Conservation (phyloP, 2,888 invertebrate genomes). For the Hypomecis punctinalis region DNA sequence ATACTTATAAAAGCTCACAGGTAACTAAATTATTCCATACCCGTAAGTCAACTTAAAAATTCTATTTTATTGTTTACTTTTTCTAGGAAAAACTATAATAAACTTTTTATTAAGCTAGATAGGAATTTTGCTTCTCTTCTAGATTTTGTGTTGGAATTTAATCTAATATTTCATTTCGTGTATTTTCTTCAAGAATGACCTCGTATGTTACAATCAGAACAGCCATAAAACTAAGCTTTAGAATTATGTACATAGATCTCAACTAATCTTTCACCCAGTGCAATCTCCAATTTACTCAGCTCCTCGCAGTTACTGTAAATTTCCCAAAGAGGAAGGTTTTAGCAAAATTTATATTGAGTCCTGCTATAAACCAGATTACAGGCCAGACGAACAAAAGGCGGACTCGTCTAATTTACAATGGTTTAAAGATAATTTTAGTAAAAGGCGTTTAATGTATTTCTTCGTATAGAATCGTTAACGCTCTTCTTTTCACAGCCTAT, state of each 20-base stretch:
- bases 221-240: conserved; percentile 17
- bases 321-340: conserved; percentile 23
- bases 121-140: too few species aligned
- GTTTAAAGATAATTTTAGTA: conserved; percentile 30
- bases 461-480: conserved; percentile 34
- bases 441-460: conserved; percentile 26
- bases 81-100: too few species aligned
- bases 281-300: conserved; percentile 28
- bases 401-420: conserved; percentile 34
- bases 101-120: too few species aligned
- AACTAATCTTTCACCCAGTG: conserved; percentile 25
- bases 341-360: conserved; percentile 32
- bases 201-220: background rate
- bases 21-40: too few species aligned
- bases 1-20: too few species aligned
- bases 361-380: conserved; percentile 29
- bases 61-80: too few species aligned
- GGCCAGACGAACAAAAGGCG: conserved; percentile 33
- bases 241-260: conserved; percentile 18
- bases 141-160: too few species aligned
- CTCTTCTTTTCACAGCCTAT: conserved; percentile 42
- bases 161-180: too few species aligned
- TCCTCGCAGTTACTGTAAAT: conserved; percentile 21
- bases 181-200: background rate
- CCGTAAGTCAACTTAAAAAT: too few species aligned